Conservation (phyloP, 2,888 invertebrate genomes). For the Nycteola revayana region DNA sequence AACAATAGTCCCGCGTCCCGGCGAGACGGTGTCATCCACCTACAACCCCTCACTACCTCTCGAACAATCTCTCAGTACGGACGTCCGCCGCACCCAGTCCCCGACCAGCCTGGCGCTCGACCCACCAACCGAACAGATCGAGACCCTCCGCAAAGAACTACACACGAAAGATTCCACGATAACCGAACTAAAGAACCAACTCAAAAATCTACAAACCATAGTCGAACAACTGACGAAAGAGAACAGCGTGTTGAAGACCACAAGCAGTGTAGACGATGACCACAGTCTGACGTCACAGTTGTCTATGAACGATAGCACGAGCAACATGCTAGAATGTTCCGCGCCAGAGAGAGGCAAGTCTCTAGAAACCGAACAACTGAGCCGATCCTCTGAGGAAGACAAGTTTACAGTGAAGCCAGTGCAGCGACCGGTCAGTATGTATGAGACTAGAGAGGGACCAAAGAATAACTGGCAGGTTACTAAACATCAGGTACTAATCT, state of each 20-base stretch:
- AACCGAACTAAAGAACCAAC: constrained; percentile 83
- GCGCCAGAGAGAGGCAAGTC: constrained; percentile 66
- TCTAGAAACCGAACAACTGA: constrained; percentile 60
- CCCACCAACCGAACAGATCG: constrained; percentile 50
- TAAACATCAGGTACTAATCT: constrained; percentile 81
- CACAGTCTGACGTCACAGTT: constrained; percentile 64
- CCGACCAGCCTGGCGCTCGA: constrained; percentile 31
- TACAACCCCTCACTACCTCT: constrained; percentile 65
- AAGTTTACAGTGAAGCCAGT: constrained; percentile 61
- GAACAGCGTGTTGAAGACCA: constrained; percentile 88
- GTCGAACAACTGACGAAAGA: constrained; percentile 90
- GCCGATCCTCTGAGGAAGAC: constrained; percentile 74
- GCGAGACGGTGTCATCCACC: constrained; percentile 62
- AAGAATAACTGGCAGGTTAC: constrained; percentile 83
- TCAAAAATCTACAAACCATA: constrained; percentile 83
- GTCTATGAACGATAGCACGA: constrained; percentile 59
- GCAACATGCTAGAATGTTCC: constrained; percentile 41
- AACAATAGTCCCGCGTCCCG: constrained; percentile 52
- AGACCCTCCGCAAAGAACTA: constrained; percentile 77
- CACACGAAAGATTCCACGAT: constrained; percentile 85
- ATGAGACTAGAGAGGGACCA: constrained; percentile 89
- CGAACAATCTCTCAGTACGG: constrained; percentile 45
- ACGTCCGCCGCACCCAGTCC: constrained; percentile 42
- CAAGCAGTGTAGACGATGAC: constrained; percentile 72
- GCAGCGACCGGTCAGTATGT: constrained; percentile 93